phyloP scores from a whole-genome alignment of 2,113 vertebrate genomes.

The Malurus elegans region DNA sequence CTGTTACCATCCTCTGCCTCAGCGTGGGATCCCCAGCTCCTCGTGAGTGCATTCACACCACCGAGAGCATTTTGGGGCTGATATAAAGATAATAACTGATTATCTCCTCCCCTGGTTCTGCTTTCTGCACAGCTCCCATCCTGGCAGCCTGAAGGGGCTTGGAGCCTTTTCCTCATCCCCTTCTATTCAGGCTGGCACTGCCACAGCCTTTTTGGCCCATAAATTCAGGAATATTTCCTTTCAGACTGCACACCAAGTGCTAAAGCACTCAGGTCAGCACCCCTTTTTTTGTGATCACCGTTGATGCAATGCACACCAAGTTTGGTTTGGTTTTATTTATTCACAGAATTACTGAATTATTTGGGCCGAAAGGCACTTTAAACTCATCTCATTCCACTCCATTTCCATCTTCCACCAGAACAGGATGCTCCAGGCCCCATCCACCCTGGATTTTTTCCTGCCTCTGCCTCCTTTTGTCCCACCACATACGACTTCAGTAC shows the following conservation, averaged over 20 bases:
- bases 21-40: not conserved
- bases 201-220: not conserved
- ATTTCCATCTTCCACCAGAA: not conserved
- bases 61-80: not conserved
- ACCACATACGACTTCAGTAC: not conserved
- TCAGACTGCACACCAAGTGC: not conserved
- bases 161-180: not conserved
- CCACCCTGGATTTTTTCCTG: not conserved
- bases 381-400: not conserved
- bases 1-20: not conserved
- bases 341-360: not conserved
- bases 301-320: rapidly evolving
- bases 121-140: not conserved
- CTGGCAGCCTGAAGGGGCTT: not conserved
- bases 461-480: not conserved
- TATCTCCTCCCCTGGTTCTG: not conserved
- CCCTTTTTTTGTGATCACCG: not conserved
- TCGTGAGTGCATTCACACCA: not conserved
- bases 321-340: not conserved
- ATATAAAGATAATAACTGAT: not conserved
- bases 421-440: not conserved
- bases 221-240: not conserved
- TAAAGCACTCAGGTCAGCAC: not conserved
- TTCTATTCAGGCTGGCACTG: not conserved
- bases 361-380: not conserved